Conservation (phyloP, 2,113 vertebrate species). For the Oreochromis niloticus region DNA sequence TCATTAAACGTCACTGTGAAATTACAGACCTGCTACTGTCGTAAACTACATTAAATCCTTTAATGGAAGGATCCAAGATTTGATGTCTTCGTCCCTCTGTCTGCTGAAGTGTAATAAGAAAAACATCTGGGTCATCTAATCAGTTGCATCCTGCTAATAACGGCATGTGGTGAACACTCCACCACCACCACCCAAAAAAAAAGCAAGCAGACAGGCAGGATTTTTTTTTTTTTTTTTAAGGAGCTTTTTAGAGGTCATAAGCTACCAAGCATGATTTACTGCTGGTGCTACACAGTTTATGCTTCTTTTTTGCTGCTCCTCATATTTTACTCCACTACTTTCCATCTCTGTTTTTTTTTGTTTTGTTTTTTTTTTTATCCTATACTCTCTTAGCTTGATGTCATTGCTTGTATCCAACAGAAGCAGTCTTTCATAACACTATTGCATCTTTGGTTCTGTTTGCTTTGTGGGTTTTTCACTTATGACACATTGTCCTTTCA, state of each 20-base stretch:
- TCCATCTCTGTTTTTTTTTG: not conserved
- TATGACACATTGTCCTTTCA: not conserved
- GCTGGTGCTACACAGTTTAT: not conserved
- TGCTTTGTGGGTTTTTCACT: not conserved
- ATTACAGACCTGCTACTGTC: not conserved
- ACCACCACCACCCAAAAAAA: not conserved
- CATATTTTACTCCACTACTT: not conserved
- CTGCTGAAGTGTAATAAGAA: not conserved
- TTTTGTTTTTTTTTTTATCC: not conserved
- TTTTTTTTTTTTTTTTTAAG: not conserved
- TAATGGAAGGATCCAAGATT: not conserved
- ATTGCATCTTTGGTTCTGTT: not conserved
- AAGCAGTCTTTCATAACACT: not conserved
- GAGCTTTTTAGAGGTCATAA: not conserved
- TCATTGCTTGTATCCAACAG: not conserved
- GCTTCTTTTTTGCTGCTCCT: rapidly evolving
- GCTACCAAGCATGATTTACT: not conserved
- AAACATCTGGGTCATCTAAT: not conserved
- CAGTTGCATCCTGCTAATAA: not conserved
- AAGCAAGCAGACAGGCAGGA: too few species aligned
- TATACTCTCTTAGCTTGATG: not conserved
- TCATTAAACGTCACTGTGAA: not conserved
- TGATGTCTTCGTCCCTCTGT: not conserved
- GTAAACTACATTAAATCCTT: not conserved
- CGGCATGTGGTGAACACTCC: not conserved